These are phyloP conservation scores for Gallinago jamesoni DNA, from an alignment of 2,113 vertebrate species.

Conservation along the genomic window DNA sequence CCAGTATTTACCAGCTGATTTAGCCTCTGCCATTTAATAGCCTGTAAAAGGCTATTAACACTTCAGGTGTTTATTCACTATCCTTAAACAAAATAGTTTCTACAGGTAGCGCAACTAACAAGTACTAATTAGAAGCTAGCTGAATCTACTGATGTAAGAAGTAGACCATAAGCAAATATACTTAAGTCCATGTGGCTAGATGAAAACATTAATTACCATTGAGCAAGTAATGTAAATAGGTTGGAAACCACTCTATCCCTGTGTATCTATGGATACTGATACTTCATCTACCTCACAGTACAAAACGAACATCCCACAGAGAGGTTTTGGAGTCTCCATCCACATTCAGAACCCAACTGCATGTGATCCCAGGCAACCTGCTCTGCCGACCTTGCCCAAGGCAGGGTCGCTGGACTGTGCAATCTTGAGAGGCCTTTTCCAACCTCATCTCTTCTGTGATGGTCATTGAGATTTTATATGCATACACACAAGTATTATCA, in stretches of 20 bases:
- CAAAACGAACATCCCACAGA: neutral
- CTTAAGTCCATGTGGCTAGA: neutral
- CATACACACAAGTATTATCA: neutral
- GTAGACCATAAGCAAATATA: neutral
- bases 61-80: neutral
- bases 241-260: neutral
- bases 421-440: neutral
- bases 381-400: neutral
- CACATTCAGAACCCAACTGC: neutral
- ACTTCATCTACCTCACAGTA: neutral
- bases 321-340: neutral
- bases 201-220: neutral
- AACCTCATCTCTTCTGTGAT: neutral
- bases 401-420: neutral
- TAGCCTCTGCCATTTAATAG: neutral
- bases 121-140: neutral
- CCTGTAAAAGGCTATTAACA: neutral
- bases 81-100: neutral
- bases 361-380: neutral
- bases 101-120: neutral
- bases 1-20: neutral
- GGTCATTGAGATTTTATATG: neutral
- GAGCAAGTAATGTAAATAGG: neutral
- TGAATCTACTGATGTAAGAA: neutral
- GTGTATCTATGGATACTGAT: neutral